These are phyloP conservation scores for Scrobipalpa atriplicella DNA, from an alignment of 2,888 invertebrate species.

Conservation along the genomic window DNA sequence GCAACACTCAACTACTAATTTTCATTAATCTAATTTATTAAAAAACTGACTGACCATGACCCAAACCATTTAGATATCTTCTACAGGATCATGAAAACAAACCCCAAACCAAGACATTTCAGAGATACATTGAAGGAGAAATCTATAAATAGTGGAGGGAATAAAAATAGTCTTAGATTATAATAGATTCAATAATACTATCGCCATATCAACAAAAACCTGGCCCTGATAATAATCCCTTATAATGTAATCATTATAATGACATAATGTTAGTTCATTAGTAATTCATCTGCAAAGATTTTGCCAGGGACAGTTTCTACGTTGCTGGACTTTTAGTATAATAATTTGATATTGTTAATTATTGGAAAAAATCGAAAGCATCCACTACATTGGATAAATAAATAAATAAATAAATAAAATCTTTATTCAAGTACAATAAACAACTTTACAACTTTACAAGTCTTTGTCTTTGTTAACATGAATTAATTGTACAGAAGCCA, in stretches of 20 bases:
- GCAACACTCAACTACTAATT: constrained; percentile 47
- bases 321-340: constrained; percentile 28
- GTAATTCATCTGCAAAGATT: too few species aligned
- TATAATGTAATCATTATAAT: too few species aligned
- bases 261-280: too few species aligned
- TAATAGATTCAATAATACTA: constrained; percentile 39
- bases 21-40: constrained; percentile 32
- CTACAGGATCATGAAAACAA: neutral
- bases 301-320: too few species aligned
- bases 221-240: neutral
- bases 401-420: too few species aligned
- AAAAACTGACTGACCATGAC: neutral
- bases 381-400: too few species aligned
- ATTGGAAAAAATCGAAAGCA: constrained; percentile 32
- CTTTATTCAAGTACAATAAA: too few species aligned
- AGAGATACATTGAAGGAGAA: constrained; percentile 42
- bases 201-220: neutral
- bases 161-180: constrained; percentile 69
- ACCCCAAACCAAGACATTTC: neutral
- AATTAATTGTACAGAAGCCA: too few species aligned
- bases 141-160: constrained; percentile 74
- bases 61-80: neutral
- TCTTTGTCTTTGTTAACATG: too few species aligned
- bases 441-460: too few species aligned
- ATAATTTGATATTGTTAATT: constrained; percentile 31